Percentiles rank a stretch among this genome's conserved stretches.
These are phyloP conservation scores for Psittacula echo DNA, from an alignment of 2,797 vertebrate species.

Conservation along the genomic window DNA sequence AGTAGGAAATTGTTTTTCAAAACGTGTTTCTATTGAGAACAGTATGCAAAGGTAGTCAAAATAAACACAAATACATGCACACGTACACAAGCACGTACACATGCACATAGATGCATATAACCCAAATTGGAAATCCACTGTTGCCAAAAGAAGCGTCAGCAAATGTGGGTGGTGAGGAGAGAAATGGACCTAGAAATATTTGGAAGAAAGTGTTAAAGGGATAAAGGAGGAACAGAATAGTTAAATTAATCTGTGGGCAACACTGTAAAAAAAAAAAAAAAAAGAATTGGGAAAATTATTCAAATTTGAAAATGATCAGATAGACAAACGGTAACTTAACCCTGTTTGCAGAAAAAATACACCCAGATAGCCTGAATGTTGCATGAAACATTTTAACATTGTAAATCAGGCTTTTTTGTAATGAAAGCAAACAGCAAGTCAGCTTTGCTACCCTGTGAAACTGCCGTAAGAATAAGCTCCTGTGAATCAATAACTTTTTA, in stretches of 20 bases:
- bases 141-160: conserved; percentile 58
- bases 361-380: not conserved
- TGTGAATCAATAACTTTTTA: not conserved
- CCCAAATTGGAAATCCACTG: conserved; percentile 8
- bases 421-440: not conserved
- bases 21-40: conserved; percentile 66
- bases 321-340: not conserved
- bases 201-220: not conserved
- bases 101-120: conserved; percentile 4
- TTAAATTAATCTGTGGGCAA: not conserved
- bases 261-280: not conserved
- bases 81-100: not conserved
- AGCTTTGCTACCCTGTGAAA: not conserved
- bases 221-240: not conserved
- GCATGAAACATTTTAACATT: not conserved
- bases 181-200: conserved; percentile 34
- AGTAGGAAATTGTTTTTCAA: conserved; percentile 4
- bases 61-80: conserved; percentile 11
- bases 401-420: not conserved
- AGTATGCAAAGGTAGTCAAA: conserved; percentile 31
- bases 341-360: not conserved
- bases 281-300: not conserved
- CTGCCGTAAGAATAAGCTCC: not conserved
- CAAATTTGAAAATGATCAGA: not conserved
- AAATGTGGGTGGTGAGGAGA: conserved; percentile 32